Base-by-base conservation (phyloP, 2,888 invertebrate genomes). In the Penaeus monodon region DNA sequence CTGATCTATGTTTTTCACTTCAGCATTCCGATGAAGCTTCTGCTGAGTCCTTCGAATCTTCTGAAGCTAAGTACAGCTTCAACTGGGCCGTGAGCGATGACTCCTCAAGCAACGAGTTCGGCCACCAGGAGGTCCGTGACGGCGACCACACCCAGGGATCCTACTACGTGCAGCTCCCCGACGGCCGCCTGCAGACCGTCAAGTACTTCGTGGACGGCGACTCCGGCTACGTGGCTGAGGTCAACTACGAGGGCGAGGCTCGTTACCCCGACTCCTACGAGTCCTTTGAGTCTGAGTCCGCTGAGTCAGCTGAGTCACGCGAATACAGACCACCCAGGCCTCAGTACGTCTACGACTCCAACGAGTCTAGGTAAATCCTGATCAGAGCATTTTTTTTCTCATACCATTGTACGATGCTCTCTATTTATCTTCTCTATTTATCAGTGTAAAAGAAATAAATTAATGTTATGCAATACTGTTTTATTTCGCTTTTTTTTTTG, bases 161-260 rank as follows among this genome's bases (percentile, higher is more conserved):
- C 78, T 84, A 84, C 77, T 84, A 84, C 84, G 84, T 84, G 38
- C 84, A 84, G 57, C 84, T 84, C 29, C 84, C 84, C 68, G 84
- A 84, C 84, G 84, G 84, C 24, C 84, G 84, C 78, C 84, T 78
- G 68, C 84, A 84, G 84, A 84, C 66, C 24, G 84, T 84, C 65
- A 44, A 44, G 22, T 84, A 79, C 64, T 63, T 27, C 66, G 84
- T 84, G 68, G 79, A 84, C 29, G 84, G 84, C 10, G 70, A 63
- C 84, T 84, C 84, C 12, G 84, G 84, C 27, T 84, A 84, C 84
- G 49, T 84, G 38, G 80, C 80, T 2, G 73, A 85, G n/a, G 85
- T 85, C 85, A 85, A 33, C 49, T 85, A 85, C 85, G 73, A 80
- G 24, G 85, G 85, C 33, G 80, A 85, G 74, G 85, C 85, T 8